Percentiles rank a stretch among this genome's conserved stretches.
phyloP scores from a whole-genome alignment of 2,113 vertebrate species.

The Charadrius vociferus region DNA sequence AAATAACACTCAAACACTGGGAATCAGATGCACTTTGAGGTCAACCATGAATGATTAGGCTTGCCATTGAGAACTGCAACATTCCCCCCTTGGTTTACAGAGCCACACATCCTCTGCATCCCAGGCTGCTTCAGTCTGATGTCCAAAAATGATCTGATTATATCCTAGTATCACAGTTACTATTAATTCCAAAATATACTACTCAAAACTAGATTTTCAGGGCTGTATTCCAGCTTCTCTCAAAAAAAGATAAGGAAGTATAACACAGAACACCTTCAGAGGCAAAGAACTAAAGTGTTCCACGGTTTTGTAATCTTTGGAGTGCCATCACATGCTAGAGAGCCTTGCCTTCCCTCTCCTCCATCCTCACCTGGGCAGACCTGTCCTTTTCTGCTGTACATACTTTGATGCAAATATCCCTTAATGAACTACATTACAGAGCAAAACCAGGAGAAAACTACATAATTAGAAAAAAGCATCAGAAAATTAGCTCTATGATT shows the following conservation, averaged over 20 bases:
- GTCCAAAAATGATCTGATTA: not conserved
- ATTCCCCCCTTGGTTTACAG: not conserved
- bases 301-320: not conserved
- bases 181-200: not conserved
- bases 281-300: not conserved
- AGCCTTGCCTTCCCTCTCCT: not conserved
- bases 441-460: not conserved
- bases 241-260: not conserved
- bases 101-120: accelerated
- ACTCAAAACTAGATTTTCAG: not conserved
- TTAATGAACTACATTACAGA: not conserved
- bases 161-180: not conserved
- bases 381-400: not conserved
- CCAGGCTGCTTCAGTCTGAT: not conserved
- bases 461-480: not conserved
- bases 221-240: not conserved
- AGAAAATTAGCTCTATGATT: not conserved
- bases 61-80: not conserved
- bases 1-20: not conserved
- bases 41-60: not conserved
- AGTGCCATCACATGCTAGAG: not conserved
- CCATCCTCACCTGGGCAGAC: not conserved
- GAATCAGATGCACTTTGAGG: not conserved
- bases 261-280: not conserved
- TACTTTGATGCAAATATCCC: not conserved